phyloP scores from a whole-genome alignment of 2,113 vertebrate genomes.

The Todiramphus chloris region DNA sequence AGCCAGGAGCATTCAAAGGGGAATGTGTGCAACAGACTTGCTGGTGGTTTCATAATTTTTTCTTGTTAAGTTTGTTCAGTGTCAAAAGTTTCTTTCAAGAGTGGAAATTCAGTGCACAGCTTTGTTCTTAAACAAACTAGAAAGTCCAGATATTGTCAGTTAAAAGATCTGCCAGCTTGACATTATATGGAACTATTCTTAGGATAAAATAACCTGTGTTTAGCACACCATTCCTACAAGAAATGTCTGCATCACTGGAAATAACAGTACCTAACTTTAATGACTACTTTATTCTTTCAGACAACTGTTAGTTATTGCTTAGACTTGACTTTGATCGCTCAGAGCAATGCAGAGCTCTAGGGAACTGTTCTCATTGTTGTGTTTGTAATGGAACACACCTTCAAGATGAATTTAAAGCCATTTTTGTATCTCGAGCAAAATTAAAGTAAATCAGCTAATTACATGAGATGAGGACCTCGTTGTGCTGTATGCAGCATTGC shows the following conservation, averaged over 20 bases:
- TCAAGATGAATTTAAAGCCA: not conserved
- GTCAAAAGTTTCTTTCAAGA: not conserved
- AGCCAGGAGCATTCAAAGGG: not conserved
- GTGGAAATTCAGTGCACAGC: not conserved
- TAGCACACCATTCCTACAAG: not conserved
- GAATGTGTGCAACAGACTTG: not conserved
- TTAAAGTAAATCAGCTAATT: not conserved
- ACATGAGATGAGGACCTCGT: not conserved
- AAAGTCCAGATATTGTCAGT: not conserved
- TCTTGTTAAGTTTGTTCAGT: not conserved
- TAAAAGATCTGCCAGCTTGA: not conserved
- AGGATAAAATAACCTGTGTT: slow-evolving; percentile 10
- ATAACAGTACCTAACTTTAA: not conserved
- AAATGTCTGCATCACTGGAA: not conserved
- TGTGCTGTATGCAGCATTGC: not conserved
- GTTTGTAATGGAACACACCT: not conserved
- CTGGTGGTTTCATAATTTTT: not conserved
- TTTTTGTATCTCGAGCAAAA: not conserved
- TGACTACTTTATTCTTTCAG: slow-evolving; percentile 9
- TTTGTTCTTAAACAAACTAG: not conserved
- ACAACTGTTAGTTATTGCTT: slow-evolving; percentile 4
- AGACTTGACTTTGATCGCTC: not conserved
- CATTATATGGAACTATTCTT: not conserved
- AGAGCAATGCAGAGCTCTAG: not conserved
- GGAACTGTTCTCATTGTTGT: not conserved